phyloP scores from a whole-genome alignment of 1,140 invertebrate genomes.

The Caenorhabditis brenneri region DNA sequence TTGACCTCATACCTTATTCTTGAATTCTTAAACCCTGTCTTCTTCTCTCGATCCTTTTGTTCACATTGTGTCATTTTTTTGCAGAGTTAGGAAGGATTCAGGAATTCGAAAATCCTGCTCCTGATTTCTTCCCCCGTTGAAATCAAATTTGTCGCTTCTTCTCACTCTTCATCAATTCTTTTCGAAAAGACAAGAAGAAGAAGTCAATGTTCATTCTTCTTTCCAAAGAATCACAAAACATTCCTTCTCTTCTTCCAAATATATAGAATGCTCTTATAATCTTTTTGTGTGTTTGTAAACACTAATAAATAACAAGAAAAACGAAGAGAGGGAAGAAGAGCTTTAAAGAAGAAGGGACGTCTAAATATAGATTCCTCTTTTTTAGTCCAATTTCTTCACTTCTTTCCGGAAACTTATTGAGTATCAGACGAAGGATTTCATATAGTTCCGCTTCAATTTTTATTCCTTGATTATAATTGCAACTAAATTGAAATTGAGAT shows the following conservation, averaged over 20 bases:
- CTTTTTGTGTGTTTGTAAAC: neutral
- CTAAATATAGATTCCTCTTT: neutral
- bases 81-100: neutral
- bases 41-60: neutral
- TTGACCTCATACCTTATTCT: neutral
- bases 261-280: neutral
- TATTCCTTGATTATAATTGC: too few relatives aligned
- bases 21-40: neutral
- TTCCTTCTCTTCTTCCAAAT: neutral
- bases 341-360: neutral
- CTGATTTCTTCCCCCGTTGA: neutral
- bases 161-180: neutral
- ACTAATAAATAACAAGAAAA: neutral
- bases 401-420: neutral
- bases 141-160: slow-evolving; percentile 2
- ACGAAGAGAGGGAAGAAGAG: neutral
- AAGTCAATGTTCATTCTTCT: slow-evolving; percentile 30
- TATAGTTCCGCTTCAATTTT: too few relatives aligned
- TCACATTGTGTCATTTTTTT: neutral
- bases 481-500: too few relatives aligned
- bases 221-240: slow-evolving; percentile 28
- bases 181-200: slow-evolving; percentile 9
- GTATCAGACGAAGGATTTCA: too few relatives aligned
- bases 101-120: neutral
- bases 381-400: neutral